Conservation (phyloP, 2,797 vertebrate species). For the Tiaroga cobitis region DNA sequence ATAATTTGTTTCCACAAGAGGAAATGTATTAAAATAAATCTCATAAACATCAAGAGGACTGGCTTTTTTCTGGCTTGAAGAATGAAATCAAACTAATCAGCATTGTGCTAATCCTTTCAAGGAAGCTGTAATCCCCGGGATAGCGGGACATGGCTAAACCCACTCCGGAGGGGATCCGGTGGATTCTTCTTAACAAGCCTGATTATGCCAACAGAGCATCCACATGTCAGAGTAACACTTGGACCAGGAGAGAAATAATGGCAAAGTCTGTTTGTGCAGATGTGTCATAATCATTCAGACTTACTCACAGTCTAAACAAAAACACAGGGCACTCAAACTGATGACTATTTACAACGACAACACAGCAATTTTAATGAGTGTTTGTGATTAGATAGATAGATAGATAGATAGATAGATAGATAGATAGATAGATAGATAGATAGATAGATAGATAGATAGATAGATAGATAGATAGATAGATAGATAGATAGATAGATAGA, state of each 20-base stretch:
- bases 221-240: constrained; percentile 33
- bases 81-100: constrained; percentile 64
- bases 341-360: neutral
- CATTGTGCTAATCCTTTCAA: constrained; percentile 61
- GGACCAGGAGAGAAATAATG: constrained; percentile 17
- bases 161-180: constrained; percentile 43
- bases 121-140: constrained; percentile 56
- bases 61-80: constrained; percentile 41
- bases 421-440: too few species aligned
- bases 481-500: too few species aligned
- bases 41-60: constrained; percentile 58
- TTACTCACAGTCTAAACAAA: constrained; percentile 20
- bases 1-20: constrained; percentile 62
- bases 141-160: constrained; percentile 51
- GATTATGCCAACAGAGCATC: constrained; percentile 36
- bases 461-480: too few species aligned
- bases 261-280: constrained; percentile 24
- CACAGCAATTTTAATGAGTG: too few species aligned
- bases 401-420: too few species aligned
- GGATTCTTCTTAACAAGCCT: constrained; percentile 50
- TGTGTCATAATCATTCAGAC: constrained; percentile 38
- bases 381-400: too few species aligned
- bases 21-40: constrained; percentile 62
- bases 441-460: too few species aligned
- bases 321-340: neutral